These are phyloP conservation scores for Heliconius eleuchia DNA, from an alignment of 1,140 invertebrate genomes.

Conservation along the genomic window DNA sequence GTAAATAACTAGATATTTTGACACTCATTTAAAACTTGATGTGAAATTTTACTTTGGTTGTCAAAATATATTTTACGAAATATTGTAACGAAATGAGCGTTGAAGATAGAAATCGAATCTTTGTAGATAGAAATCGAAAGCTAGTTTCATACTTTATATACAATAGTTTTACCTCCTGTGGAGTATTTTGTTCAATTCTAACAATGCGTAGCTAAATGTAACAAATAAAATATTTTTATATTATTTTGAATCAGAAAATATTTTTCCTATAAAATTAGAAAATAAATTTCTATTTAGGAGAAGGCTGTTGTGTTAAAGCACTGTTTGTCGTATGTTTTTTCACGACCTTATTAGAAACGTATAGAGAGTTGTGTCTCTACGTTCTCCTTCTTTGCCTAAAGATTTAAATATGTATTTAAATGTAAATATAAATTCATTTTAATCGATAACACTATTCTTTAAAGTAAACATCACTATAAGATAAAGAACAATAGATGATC, in stretches of 20 bases:
- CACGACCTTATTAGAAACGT: not conserved
- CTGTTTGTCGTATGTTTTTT: not conserved
- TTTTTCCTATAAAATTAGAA: not conserved
- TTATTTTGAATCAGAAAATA: too few species aligned
- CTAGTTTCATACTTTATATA: not conserved
- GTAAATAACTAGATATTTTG: not conserved
- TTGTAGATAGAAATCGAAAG: not conserved
- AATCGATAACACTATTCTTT: not conserved
- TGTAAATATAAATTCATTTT: not conserved
- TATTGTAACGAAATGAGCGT: not conserved
- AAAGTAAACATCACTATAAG: conserved; percentile 40
- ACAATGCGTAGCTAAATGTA: not conserved
- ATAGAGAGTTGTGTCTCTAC: not conserved
- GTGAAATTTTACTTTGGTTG: not conserved
- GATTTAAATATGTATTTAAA: not conserved
- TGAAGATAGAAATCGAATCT: not conserved
- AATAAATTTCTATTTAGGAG: not conserved
- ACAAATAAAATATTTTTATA: not conserved
- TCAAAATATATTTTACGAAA: not conserved
- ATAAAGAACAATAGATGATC: conserved; percentile 65
- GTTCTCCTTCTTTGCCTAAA: not conserved
- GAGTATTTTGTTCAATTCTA: not conserved
- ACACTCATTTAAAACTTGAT: not conserved
- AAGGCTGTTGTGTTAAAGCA: not conserved
- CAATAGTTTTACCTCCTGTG: too few species aligned